Evolutionary conservation across 2,113 vertebrate species (phyloP).

Genomic region (Eudyptes chrysolophus): DNA sequence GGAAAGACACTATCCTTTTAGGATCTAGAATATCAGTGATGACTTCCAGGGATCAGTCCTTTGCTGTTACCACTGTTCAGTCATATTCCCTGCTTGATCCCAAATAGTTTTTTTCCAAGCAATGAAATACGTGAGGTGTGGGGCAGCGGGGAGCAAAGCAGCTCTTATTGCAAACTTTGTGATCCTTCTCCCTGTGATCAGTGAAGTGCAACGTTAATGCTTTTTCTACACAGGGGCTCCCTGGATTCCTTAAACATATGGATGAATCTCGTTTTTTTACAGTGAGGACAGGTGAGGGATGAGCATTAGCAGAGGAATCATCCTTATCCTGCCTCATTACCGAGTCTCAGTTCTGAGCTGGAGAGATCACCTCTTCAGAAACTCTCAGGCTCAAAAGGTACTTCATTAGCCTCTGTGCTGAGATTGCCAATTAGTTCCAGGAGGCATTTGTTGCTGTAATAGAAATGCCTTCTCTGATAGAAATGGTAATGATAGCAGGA

Average conservation of each 20-base stretch:
- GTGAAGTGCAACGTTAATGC: background rate
- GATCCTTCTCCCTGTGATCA: background rate
- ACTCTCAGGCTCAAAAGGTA: conserved; percentile 29
- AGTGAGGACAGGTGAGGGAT: background rate
- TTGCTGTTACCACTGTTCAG: background rate
- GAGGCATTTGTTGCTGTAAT: conserved; percentile 6
- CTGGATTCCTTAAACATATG: background rate
- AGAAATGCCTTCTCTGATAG: background rate
- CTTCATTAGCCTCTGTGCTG: conserved; percentile 23
- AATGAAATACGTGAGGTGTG: background rate
- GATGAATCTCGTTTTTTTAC: background rate
- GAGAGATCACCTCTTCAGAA: conserved; percentile 30
- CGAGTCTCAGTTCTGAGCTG: background rate
- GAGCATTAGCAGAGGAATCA: background rate
- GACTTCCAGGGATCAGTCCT: background rate
- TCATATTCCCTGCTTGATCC: background rate
- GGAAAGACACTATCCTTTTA: background rate
- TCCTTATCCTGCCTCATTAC: conserved; percentile 26
- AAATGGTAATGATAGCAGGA: background rate
- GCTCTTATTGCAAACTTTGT: background rate
- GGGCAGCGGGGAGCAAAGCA: background rate
- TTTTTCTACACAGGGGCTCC: background rate
- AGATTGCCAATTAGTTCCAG: conserved; percentile 37
- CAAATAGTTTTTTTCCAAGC: background rate
- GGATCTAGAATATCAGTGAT: background rate